phyloP scores from a whole-genome alignment of 2,113 vertebrate species.

The Blennius ocellaris region DNA sequence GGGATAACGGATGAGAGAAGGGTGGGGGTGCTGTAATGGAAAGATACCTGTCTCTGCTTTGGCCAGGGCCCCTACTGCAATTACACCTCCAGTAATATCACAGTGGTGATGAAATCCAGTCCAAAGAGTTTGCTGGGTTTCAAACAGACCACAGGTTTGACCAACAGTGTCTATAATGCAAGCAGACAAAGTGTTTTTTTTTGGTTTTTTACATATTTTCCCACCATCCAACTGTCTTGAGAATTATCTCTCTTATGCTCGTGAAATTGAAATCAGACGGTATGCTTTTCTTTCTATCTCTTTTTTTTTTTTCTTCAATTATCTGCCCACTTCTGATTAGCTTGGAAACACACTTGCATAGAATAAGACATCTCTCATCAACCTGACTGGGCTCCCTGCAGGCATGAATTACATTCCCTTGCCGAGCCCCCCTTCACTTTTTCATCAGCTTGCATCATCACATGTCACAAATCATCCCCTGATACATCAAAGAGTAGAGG shows the following conservation, averaged over 20 bases:
- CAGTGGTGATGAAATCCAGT: slow-evolving; percentile 52
- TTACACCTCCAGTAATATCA: slow-evolving; percentile 33
- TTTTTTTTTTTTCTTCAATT: neutral
- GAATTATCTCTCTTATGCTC: slow-evolving; percentile 10
- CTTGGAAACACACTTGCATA: neutral
- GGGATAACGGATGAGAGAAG: slow-evolving; percentile 53
- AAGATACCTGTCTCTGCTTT: slow-evolving; percentile 58
- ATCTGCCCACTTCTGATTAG: neutral
- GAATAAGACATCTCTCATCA: slow-evolving; percentile 28
- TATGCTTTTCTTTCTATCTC: neutral
- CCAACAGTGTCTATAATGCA: slow-evolving; percentile 23
- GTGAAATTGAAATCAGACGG: slow-evolving; percentile 3
- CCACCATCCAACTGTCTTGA: slow-evolving; percentile 5
- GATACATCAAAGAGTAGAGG: slow-evolving; percentile 24
- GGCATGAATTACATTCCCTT: slow-evolving; percentile 26
- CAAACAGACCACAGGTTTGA: slow-evolving; percentile 33
- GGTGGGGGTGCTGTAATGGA: slow-evolving; percentile 37
- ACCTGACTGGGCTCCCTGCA: neutral
- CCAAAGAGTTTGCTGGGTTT: slow-evolving; percentile 13
- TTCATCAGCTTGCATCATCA: slow-evolving; percentile 68
- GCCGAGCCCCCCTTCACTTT: slow-evolving; percentile 43
- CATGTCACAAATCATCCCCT: slow-evolving; percentile 39
- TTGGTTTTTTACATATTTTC: neutral
- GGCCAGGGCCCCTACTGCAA: slow-evolving; percentile 33
- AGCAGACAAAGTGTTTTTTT: slow-evolving; percentile 19